These are phyloP conservation scores for Aricia artaxerxes DNA, from an alignment of 2,888 invertebrate species.

Conservation along the genomic window DNA sequence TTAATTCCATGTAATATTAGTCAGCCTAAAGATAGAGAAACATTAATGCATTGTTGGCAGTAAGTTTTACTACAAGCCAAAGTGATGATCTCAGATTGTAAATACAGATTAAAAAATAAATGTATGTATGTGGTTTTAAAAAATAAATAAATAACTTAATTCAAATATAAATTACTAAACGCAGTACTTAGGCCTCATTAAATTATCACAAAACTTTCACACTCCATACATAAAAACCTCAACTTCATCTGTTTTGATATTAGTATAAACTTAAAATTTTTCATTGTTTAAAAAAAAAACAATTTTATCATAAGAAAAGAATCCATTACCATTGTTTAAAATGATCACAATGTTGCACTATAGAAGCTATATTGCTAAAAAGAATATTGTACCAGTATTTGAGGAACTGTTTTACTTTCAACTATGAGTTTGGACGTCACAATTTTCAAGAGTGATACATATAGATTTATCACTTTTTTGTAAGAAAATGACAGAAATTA, in stretches of 20 bases:
- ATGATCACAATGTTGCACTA: background rate
- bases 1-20: no score
- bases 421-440: no score
- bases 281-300: background rate
- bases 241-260: background rate
- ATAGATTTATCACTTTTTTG: no score
- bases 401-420: background rate
- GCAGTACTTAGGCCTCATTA: background rate
- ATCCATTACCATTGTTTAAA: background rate
- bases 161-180: background rate
- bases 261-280: background rate
- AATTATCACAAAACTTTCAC: constrained; percentile 27
- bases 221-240: constrained; percentile 27
- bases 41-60: no score
- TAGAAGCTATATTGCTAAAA: background rate
- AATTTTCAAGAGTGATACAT: no score
- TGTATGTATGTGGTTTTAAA: background rate
- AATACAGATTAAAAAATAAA: no score
- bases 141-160: background rate
- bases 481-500: no score
- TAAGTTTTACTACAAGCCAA: no score
- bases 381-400: background rate
- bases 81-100: no score
- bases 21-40: no score
- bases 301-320: background rate